phyloP scores from a whole-genome alignment of 1,140 invertebrate genomes.

The Akabosia matsudoensis region DNA sequence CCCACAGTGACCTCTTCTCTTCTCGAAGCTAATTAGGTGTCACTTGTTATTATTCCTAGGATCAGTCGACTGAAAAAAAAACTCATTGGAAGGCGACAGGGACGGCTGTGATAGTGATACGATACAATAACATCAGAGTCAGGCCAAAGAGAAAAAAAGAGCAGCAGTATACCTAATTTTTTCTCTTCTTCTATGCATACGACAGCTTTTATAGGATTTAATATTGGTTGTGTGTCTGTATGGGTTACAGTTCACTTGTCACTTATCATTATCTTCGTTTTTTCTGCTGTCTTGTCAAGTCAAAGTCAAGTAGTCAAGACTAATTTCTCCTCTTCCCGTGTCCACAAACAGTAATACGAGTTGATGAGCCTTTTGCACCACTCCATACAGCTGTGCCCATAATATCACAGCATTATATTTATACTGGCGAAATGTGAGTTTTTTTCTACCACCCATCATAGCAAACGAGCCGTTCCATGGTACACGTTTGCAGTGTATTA shows the following conservation, averaged over 20 bases:
- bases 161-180: no score
- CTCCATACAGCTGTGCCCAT: not conserved
- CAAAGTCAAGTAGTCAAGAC: slow-evolving; percentile 1
- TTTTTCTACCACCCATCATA: no score
- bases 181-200: not conserved
- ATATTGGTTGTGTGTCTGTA: not conserved
- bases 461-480: no score
- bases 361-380: not conserved
- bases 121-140: not conserved
- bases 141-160: not conserved
- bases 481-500: not conserved
- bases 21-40: slow-evolving; percentile 14
- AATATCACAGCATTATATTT: not conserved
- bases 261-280: slow-evolving; percentile 21
- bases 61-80: not conserved
- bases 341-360: not conserved
- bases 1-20: slow-evolving; percentile 8
- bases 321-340: not conserved
- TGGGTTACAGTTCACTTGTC: not conserved
- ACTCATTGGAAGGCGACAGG: not conserved
- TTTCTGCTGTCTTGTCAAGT: slow-evolving; percentile 16
- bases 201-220: not conserved
- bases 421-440: no score
- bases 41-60: slow-evolving; percentile 11
- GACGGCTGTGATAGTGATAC: not conserved